phyloP scores from a whole-genome alignment of 2,797 vertebrate genomes.

The Manis crassicaudata region DNA sequence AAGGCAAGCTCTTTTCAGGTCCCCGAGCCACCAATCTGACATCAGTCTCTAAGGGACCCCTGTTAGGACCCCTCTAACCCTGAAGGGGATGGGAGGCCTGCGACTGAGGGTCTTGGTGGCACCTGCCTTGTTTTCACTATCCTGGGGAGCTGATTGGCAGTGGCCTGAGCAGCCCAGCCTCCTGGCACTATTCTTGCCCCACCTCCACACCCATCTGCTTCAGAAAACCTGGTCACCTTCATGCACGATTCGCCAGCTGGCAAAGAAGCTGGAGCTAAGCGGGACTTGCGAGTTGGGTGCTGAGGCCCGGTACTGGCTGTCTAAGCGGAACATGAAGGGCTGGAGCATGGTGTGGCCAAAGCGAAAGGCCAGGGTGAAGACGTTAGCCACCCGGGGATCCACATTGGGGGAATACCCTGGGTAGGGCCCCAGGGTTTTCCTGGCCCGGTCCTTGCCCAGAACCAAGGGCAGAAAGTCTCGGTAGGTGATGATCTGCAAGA shows the following conservation, averaged over 20 bases:
- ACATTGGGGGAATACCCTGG: conserved; percentile 84
- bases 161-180: background rate
- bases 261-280: conserved; percentile 88
- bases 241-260: conserved; percentile 88
- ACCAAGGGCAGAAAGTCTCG: conserved; percentile 90
- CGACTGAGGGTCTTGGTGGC: background rate
- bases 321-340: conserved; percentile 87
- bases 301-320: conserved; percentile 82
- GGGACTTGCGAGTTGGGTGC: conserved; percentile 81
- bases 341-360: conserved; percentile 91
- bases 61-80: background rate
- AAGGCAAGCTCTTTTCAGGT: background rate
- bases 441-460: conserved; percentile 82
- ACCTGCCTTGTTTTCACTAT: background rate
- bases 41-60: background rate
- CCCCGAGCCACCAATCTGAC: background rate
- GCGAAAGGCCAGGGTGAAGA: conserved; percentile 91
- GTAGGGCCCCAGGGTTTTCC: conserved; percentile 84
- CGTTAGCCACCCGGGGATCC: conserved; percentile 89
- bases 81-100: background rate
- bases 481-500: conserved; percentile 88
- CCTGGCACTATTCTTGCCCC: background rate
- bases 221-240: conserved; percentile 84
- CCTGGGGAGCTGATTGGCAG: background rate
- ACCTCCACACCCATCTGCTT: background rate